Evolutionary conservation across 2,797 vertebrate genomes (phyloP), one percentile per base, ranked within the genome.

Genomic region (Danio jaintianensis): DNA sequence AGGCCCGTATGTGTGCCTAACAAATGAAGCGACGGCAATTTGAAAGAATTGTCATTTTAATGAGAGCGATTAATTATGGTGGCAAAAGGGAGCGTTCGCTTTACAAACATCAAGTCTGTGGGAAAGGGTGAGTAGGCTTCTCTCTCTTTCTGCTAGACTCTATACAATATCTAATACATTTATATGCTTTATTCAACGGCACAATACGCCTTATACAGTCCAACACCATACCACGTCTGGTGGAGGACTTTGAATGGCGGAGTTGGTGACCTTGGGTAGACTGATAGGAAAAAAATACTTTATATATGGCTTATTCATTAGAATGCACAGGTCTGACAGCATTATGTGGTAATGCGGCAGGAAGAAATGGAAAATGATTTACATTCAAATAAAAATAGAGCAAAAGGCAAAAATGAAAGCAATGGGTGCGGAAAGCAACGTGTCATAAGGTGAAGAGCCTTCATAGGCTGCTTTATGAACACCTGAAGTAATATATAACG

Each of bases 21-120:
- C 80, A 84, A 84, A 80, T 79, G 78, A 86, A 79, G 83, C 77
- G 69, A 82, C 67, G 38, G 78, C 71, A 81, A 82, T 87, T 87
- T 87, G 61, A 75, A 73, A 61, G 73, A 70, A 88, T 88, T 90
- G 86, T 89, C 71, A 88, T 88, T 90, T 83, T 88, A 90, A 90
- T 90, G 86, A 87, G 81, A 84, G 58, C 56, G 64, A 84, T 88
- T 87, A 86, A 86, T 87, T 88, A 85, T 68, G 63, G 74, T 58
- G 72, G 75, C 81, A 69, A 29, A 88, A 81, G 61, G 66, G 73
- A 66, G 42, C 45, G 61, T 76, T 80, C 80, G 75, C 63, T 80
- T 86, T 58, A 58, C 62, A 75, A 81, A 82, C 74, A 64, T 75
- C 67, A 75, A 73, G 45, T 38, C 66, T 62, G 70, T 58, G 66